These are phyloP conservation scores for Paratilapia polleni DNA, from an alignment of 2,113 vertebrate species.

Conservation along the genomic window DNA sequence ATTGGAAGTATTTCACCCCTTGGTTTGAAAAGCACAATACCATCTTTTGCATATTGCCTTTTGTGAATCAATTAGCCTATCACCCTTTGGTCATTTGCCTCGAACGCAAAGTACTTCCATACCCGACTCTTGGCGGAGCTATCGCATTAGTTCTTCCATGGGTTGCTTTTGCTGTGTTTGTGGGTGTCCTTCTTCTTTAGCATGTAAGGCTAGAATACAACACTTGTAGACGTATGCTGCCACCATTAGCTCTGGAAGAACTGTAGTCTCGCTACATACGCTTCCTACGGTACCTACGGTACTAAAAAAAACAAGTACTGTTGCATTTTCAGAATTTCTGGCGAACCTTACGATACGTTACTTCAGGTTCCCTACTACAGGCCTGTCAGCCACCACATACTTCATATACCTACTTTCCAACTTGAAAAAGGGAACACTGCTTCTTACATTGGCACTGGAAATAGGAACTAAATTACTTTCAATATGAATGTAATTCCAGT, in stretches of 20 bases:
- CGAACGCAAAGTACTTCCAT: neutral
- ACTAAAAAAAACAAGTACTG: neutral
- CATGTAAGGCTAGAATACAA: neutral
- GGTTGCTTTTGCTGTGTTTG: neutral
- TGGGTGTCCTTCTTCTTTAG: neutral
- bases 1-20: neutral
- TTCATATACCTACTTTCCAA: neutral
- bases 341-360: no score
- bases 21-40: neutral
- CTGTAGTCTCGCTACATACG: neutral
- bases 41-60: neutral
- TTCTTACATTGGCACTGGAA: neutral
- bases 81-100: neutral
- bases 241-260: neutral
- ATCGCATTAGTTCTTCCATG: neutral
- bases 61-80: neutral
- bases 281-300: neutral
- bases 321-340: neutral
- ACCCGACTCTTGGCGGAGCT: neutral
- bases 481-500: neutral
- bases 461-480: neutral
- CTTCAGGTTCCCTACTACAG: no score
- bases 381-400: neutral
- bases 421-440: neutral
- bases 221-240: neutral